phyloP scores from a whole-genome alignment of 2,888 invertebrate species.

The Polydrusus cervinus region DNA sequence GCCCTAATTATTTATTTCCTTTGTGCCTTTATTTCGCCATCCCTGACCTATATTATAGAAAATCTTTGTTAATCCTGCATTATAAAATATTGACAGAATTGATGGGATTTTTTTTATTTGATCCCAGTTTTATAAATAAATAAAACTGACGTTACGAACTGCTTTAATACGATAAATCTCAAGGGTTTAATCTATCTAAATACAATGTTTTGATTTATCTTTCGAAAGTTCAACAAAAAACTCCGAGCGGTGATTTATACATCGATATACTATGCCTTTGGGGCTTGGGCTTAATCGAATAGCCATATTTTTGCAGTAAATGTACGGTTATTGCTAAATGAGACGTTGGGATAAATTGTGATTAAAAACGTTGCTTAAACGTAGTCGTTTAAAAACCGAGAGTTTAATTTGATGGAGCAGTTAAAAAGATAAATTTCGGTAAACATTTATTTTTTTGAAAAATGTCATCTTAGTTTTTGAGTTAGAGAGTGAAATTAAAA shows the following conservation, averaged over 20 bases:
- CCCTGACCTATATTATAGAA: too few relatives aligned
- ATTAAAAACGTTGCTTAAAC: slow-evolving; percentile 1
- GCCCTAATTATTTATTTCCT: too few relatives aligned
- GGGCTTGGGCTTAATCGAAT: slow-evolving; percentile 40
- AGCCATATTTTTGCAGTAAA: slow-evolving; percentile 37
- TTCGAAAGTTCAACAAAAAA: slow-evolving; percentile 39
- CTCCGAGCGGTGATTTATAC: slow-evolving; percentile 32
- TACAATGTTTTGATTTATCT: slow-evolving; percentile 41
- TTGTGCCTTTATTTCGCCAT: too few relatives aligned
- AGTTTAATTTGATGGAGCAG: neutral
- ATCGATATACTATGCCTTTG: slow-evolving; percentile 36
- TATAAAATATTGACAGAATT: too few relatives aligned
- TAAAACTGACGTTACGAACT: neutral
- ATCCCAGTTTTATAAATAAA: neutral
- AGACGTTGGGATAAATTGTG: slow-evolving; percentile 4
- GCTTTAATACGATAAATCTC: slow-evolving; percentile 4
- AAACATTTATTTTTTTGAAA: neutral
- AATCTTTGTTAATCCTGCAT: too few relatives aligned
- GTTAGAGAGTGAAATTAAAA: too few relatives aligned
- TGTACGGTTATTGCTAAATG: neutral
- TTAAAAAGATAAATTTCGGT: neutral
- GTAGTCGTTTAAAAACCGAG: neutral
- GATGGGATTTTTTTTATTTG: too few relatives aligned
- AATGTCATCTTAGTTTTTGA: too few relatives aligned
- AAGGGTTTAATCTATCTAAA: slow-evolving; percentile 37